A percentile compares a stretch with the other conserved stretches of the same genome.
Conservation (phyloP, 1,140 invertebrate species). For the Pteromalus puparum region DNA sequence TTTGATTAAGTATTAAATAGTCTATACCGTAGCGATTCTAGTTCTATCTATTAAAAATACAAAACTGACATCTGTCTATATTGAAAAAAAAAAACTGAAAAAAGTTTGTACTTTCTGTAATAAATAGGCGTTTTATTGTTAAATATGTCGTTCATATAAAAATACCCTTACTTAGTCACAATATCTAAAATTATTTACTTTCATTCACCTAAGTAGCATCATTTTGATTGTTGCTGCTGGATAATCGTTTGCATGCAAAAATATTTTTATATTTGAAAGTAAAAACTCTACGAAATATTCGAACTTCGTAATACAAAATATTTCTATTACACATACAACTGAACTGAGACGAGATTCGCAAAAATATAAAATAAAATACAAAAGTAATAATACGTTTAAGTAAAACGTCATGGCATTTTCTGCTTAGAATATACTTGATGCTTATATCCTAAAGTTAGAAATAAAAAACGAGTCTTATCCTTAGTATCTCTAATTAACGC, state of each 20-base stretch:
- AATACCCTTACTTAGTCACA: slow-evolving; percentile 37
- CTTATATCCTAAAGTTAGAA: neutral
- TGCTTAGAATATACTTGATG: slow-evolving; percentile 4
- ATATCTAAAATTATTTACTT: neutral
- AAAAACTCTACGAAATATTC: slow-evolving; percentile 21
- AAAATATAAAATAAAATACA: slow-evolving; percentile 31
- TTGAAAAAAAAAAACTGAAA: slow-evolving; percentile 3
- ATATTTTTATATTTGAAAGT: neutral
- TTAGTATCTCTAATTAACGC: neutral
- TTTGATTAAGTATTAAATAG: slow-evolving; percentile 83
- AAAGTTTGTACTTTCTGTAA: slow-evolving; percentile 37
- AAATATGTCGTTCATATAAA: slow-evolving; percentile 30
- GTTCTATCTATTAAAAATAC: no score
- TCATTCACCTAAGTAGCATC: neutral
- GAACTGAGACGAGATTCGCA: neutral
- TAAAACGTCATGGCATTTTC: slow-evolving; percentile 8
- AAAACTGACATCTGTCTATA: neutral
- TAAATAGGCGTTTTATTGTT: slow-evolving; percentile 46
- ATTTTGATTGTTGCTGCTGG: slow-evolving; percentile 2
- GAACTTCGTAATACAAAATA: slow-evolving; percentile 33
- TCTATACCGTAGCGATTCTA: no score
- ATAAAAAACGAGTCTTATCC: neutral
- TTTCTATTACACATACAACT: slow-evolving; percentile 4
- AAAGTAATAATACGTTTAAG: slow-evolving; percentile 26
- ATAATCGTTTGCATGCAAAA: neutral